A percentile compares a stretch with the other conserved stretches of the same genome.
These are phyloP conservation scores for Ramphastos sulfuratus DNA, from an alignment of 2,113 vertebrate species.

Conservation along the genomic window DNA sequence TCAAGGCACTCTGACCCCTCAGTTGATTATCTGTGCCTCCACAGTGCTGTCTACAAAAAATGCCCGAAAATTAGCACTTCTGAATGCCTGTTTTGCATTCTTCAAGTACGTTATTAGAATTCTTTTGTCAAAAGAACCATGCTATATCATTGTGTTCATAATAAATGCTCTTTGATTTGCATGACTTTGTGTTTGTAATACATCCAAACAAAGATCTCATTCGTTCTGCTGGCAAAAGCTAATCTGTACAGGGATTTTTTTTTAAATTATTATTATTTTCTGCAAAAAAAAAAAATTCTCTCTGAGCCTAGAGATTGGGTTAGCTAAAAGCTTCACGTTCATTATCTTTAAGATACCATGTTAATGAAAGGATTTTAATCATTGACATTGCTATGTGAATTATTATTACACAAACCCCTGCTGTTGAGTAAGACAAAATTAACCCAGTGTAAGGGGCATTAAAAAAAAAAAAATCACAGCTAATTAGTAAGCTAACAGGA, in stretches of 20 bases:
- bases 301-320: conserved; percentile 69
- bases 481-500: conserved; percentile 82
- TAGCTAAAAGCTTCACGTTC: conserved; percentile 76
- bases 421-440: conserved; percentile 85
- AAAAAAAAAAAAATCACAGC: conserved; percentile 79
- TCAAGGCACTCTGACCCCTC: conserved; percentile 46
- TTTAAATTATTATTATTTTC: conserved; percentile 27
- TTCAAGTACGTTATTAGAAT: conserved; percentile 67
- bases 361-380: conserved; percentile 87
- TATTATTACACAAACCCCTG: conserved; percentile 85
- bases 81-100: conserved; percentile 68
- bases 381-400: conserved; percentile 81
- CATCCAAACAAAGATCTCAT: conserved; percentile 68
- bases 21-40: conserved; percentile 56
- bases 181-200: conserved; percentile 66
- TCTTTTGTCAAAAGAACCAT: conserved; percentile 61
- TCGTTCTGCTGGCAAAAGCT: conserved; percentile 64
- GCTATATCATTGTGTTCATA: conserved; percentile 69
- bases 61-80: conserved; percentile 65
- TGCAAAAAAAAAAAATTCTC: conserved; percentile 65
- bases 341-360: conserved; percentile 83
- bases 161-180: conserved; percentile 73
- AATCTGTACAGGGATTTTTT: conserved; percentile 60
- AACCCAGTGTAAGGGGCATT: conserved; percentile 81
- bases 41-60: conserved; percentile 54